Conservation (phyloP, 2,113 vertebrate species). For the Girardinichthys multiradiatus region DNA sequence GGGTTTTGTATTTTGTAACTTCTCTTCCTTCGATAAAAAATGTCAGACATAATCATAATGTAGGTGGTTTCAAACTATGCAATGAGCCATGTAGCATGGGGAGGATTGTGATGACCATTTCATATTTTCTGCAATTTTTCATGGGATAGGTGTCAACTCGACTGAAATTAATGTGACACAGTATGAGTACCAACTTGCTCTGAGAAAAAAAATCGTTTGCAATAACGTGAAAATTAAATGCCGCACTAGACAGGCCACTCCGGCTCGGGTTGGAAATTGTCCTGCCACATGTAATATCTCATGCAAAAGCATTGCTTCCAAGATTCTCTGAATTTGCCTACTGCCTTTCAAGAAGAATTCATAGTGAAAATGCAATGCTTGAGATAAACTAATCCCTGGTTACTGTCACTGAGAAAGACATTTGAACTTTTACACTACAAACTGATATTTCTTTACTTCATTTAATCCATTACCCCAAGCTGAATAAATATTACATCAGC, state of each 20-base stretch:
- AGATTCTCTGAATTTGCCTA: conserved; percentile 47
- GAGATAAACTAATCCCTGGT: conserved; percentile 31
- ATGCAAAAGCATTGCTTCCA: conserved; percentile 40
- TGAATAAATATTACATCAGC: no score
- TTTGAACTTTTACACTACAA: conserved; percentile 17
- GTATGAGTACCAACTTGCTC: conserved; percentile 32
- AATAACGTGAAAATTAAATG: conserved; percentile 78
- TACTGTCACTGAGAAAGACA: conserved; percentile 12
- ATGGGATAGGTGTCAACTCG: conserved; percentile 48
- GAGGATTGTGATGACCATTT: conserved; percentile 41
- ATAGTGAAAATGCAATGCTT: conserved; percentile 11
- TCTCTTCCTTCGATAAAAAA: conserved; percentile 12
- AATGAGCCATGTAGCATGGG: conserved; percentile 4
- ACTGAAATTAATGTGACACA: conserved; percentile 49
- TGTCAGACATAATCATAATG: conserved; percentile 9
- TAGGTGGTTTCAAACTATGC: conserved; percentile 25
- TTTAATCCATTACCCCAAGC: conserved; percentile 12
- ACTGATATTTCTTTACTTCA: not conserved
- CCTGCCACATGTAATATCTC: conserved; percentile 79
- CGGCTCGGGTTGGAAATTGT: conserved; percentile 76
- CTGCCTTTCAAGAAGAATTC: conserved; percentile 34
- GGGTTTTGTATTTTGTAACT: conserved; percentile 14
- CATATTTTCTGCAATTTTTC: conserved; percentile 58
- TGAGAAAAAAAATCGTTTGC: conserved; percentile 56
- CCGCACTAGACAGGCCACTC: conserved; percentile 34